Evolutionary conservation across 2,113 vertebrate genomes (phyloP), one percentile per base, ranked within the genome.

Genomic region (Oophaga pumilio): DNA sequence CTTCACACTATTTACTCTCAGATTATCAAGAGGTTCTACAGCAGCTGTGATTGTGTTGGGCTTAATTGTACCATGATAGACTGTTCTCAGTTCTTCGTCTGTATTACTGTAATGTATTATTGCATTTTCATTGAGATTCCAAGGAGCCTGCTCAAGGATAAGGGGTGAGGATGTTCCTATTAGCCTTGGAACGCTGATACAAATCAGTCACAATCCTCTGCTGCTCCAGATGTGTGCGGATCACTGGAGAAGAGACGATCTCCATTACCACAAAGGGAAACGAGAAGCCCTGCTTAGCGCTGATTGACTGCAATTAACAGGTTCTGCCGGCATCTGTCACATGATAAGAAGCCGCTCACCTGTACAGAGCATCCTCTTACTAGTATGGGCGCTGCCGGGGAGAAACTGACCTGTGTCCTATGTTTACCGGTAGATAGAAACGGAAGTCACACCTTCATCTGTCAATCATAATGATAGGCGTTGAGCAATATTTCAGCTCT

Each of bases 261-360:
- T 53, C 20, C 62, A 56, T 79, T 69, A 86, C 22, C 74, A 26
- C 60, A 66, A 43, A 77, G 49, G 57, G 43, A 86, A 78, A 52
- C 57, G 24, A 59, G 69, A n/a, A 22, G 14, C 57, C 53, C 53
- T 74, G 71, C 52, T 85, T 73, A 62, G 53, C 71, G 26, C 56
- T 86, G 59, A 86, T 86, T 86, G 79, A 86, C n/a, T 52, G 85
- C 76, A 86, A 86, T 86, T 86, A 79, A 79, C 85, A 43, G 85
- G 76, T 68, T 69, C 57, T 57, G 62, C 49, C 60, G 14, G 59
- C n/a, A 13, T 64, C 84, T 15, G 22, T 26, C 52, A 68, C 22
- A 26, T 53, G 59, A 52, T 43, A 15, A 28, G 24, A 20, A 28
- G 85, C 12, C 7, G 18, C 76, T 86, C 49, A 78, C 85, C 56